Conservation (phyloP, 2,888 invertebrate species). For the Amblyjoppa proteus region DNA sequence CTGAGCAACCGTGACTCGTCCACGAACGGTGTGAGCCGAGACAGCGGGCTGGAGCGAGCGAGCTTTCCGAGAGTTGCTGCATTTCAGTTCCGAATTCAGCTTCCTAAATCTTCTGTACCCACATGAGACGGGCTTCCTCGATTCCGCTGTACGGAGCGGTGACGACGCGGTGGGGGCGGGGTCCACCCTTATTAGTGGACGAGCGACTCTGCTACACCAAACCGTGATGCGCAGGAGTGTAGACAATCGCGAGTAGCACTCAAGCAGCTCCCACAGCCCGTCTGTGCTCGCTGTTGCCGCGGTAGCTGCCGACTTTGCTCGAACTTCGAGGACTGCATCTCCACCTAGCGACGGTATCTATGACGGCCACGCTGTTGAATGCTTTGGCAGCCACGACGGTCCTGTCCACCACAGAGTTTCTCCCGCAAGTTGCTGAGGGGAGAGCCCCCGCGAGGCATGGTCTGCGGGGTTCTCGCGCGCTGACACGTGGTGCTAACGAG, state of each 20-base stretch:
- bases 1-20: no score
- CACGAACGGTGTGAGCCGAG: no score
- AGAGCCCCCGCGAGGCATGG: slow-evolving; percentile 2
- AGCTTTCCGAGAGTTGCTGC: no score
- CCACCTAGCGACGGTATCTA: neutral
- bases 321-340: neutral
- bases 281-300: neutral
- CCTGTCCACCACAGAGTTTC: neutral
- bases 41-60: no score
- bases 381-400: neutral
- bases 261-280: neutral
- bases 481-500: slow-evolving; percentile 1
- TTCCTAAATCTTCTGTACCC: no score
- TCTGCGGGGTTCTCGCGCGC: neutral
- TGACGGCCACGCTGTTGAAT: neutral
- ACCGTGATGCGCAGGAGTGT: neutral
- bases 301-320: neutral
- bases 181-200: neutral
- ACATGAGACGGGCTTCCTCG: no score
- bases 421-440: neutral
- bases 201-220: neutral
- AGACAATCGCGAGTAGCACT: neutral
- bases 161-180: no score
- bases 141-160: neutral
- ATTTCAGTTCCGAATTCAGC: no score